Evolutionary conservation across 2,113 vertebrate species (phyloP).

Genomic region (Prinia subflava): DNA sequence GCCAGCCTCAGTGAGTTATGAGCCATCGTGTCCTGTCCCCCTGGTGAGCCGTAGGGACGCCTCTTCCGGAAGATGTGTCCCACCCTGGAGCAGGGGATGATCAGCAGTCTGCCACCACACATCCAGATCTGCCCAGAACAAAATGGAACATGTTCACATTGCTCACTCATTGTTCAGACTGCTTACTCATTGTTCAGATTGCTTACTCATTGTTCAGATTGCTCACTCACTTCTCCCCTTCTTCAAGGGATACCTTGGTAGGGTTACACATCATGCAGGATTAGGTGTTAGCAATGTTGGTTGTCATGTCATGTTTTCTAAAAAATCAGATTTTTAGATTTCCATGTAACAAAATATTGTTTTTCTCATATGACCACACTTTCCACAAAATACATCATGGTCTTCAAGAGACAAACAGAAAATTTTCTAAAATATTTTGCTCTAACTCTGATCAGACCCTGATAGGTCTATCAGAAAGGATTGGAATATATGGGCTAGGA

Average conservation of each 20-base stretch:
- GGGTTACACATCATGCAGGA: background rate
- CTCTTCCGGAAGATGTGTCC: slow-evolving; percentile 98
- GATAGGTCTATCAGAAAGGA: background rate
- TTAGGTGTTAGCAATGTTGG: background rate
- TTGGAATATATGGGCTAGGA: background rate
- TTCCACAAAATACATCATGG: background rate
- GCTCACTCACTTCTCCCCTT: background rate
- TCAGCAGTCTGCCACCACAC: slow-evolving; percentile 92
- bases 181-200: background rate
- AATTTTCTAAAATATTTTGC: background rate
- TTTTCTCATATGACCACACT: background rate
- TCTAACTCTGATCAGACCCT: background rate
- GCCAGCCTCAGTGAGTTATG: slow-evolving; percentile 92
- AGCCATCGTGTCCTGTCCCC: slow-evolving; percentile 95
- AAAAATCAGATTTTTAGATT: background rate
- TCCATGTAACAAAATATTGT: background rate
- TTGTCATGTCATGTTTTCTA: background rate
- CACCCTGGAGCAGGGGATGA: slow-evolving; percentile 94
- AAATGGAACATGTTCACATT: background rate
- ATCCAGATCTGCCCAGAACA: slow-evolving; percentile 89
- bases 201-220: background rate
- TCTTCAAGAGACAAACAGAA: background rate
- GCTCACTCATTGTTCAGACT: background rate
- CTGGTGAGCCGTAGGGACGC: slow-evolving; percentile 91
- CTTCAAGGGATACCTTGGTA: background rate